A percentile compares a stretch with the other conserved stretches of the same genome.
Conservation (phyloP, 2,113 vertebrate genomes). For the Promerops cafer region DNA sequence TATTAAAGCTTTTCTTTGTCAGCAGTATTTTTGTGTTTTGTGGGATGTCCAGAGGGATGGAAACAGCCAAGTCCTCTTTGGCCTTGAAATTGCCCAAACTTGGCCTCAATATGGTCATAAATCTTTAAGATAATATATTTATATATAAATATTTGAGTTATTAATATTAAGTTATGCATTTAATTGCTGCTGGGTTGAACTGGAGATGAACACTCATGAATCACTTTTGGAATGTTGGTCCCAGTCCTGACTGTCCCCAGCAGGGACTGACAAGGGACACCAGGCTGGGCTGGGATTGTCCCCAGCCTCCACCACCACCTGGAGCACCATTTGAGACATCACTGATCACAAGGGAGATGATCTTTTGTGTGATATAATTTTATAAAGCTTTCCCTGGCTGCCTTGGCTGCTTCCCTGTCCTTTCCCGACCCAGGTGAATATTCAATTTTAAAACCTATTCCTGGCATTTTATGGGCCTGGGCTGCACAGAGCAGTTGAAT, state of each 20-base stretch:
- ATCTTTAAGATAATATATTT: neutral
- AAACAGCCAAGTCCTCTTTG: accelerated
- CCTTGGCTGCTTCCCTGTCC: neutral
- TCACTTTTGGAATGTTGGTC: neutral
- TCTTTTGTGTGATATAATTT: neutral
- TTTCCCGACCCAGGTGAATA: neutral
- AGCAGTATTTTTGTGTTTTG: neutral
- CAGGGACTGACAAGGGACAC: neutral
- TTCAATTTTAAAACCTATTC: neutral
- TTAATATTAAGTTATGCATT: neutral
- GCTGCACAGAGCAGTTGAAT: neutral
- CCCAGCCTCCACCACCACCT: neutral
- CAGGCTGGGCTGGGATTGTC: neutral
- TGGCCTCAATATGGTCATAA: neutral
- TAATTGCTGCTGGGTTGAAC: neutral
- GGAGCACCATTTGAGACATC: neutral
- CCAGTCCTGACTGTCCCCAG: neutral
- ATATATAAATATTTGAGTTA: neutral
- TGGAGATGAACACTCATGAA: neutral
- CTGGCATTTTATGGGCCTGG: neutral
- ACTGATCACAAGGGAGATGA: neutral
- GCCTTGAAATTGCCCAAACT: neutral
- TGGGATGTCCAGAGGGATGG: neutral
- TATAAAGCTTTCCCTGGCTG: neutral
- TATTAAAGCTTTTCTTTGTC: neutral